Conservation (phyloP, 35 echinoderm and acorn worm genomes). For the Hemicentrotus pulcherrimus region DNA sequence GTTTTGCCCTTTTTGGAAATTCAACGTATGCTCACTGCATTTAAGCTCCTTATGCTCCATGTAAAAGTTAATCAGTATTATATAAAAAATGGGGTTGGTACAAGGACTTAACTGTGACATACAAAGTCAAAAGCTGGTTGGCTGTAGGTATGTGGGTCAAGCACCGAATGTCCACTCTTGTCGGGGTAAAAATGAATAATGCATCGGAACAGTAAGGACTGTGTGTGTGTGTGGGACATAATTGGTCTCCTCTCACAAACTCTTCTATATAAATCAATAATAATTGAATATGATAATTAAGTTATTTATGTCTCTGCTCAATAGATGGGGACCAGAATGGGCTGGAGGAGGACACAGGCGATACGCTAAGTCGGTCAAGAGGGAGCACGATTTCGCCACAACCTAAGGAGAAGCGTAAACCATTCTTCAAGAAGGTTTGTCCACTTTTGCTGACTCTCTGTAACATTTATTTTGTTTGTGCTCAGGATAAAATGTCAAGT, state of each 20-base stretch:
- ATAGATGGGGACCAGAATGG: conserved; percentile 80
- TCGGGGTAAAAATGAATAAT: not conserved
- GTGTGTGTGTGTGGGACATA: not conserved
- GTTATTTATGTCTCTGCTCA: conserved; percentile 44
- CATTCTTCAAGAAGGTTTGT: conserved; percentile 86
- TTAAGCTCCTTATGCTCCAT: not conserved
- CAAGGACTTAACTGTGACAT: not conserved
- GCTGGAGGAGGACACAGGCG: conserved; percentile 61
- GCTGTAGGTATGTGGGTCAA: not conserved
- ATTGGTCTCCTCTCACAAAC: not conserved
- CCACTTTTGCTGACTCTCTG: not conserved
- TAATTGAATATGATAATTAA: conserved; percentile 8
- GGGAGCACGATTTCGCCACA: conserved; percentile 79
- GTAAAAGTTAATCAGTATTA: not conserved
- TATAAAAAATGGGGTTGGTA: not conserved
- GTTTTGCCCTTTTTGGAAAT: too few species aligned
- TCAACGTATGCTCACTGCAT: too few species aligned
- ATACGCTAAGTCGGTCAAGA: conserved; percentile 75
- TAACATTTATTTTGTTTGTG: not conserved
- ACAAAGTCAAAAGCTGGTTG: not conserved
- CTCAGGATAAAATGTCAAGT: too few species aligned
- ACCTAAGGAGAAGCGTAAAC: conserved; percentile 88
- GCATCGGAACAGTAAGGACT: not conserved
- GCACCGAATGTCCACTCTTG: not conserved
- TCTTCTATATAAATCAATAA: conserved; percentile 25